Evolutionary conservation across 2,113 vertebrate species (phyloP), one percentile per base, ranked within the genome.

Genomic region (Anser brachyrhynchus): DNA sequence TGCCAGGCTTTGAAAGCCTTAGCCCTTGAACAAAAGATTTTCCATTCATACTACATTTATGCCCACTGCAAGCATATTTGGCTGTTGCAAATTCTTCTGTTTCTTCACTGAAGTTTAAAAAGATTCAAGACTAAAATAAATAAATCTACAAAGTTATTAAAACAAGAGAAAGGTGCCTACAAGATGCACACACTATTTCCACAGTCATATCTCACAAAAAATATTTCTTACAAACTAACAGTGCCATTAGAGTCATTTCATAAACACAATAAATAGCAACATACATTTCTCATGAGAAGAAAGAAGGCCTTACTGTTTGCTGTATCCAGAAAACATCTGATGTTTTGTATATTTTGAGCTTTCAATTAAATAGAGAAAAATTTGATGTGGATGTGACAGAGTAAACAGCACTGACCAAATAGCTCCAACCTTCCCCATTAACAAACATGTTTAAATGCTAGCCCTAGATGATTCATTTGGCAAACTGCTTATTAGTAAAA

Each of bases 401-500:
- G 39, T 41, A 62, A 91, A 59, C 17, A 84, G 11, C 39, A 79
- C 73, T 25, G 33, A 90, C 43, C 72, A 80, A 74, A n/a, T 4
- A 94, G 33, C 61, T 84, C 74, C 66, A 69, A 44, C 16, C 52
- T 83, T 52, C 52, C 72, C 66, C 73, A 71, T 78, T 82, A 66
- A 66, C 43, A 83, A 77, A 22, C n/a, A 14, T 2, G 4, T 75
- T 52, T 55, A 65, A 87, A 90, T 8, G 62, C 61, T 41, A 74
- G 20, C 43, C 65, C 2, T 2, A 37, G 49, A 92, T 7, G 4
- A 95, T 69, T 83, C 13, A 92, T 44, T 57, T n/a, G 69, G 29
- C 33, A 79, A 91, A 86, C 49, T 86, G 83, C 67, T 88, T 94
- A 87, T 54, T 65, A 87, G 23, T 18, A 87, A 92, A 89, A 75